phyloP scores from a whole-genome alignment of 2,113 vertebrate genomes.

The Varanus komodoensis region DNA sequence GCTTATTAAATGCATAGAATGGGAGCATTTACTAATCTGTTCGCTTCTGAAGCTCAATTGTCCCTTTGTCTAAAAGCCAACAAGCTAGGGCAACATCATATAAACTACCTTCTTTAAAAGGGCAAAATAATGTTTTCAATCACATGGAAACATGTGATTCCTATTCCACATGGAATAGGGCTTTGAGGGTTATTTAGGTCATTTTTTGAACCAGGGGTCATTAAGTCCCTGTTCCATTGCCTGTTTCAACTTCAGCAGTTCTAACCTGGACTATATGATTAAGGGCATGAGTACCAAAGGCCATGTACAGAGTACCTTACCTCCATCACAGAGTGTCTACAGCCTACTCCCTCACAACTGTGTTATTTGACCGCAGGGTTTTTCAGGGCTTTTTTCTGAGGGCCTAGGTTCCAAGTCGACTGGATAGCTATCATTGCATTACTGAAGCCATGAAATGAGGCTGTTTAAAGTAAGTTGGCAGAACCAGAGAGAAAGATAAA shows the following conservation, averaged over 20 bases:
- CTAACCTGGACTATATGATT: no score
- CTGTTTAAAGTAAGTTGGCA: neutral
- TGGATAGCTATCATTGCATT: neutral
- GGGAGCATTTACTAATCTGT: neutral
- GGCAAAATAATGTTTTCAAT: neutral
- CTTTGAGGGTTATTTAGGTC: neutral
- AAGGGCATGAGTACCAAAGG: neutral
- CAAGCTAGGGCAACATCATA: neutral
- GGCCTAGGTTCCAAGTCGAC: neutral
- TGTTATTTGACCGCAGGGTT: neutral
- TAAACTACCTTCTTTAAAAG: neutral
- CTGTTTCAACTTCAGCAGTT: neutral
- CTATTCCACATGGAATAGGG: neutral
- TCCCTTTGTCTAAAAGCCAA: neutral
- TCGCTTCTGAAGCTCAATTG: neutral
- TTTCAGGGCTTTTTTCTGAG: neutral
- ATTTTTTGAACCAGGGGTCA: neutral
- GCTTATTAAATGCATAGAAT: neutral
- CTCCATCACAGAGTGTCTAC: neutral
- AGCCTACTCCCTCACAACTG: neutral
- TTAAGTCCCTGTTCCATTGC: no score
- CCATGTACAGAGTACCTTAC: neutral
- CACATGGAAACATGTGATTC: no score
- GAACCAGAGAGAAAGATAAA: no score
- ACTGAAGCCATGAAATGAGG: neutral